A percentile compares a stretch with the other conserved stretches of the same genome.
These are phyloP conservation scores for Melipona bicolor DNA, from an alignment of 2,888 invertebrate species.

Conservation along the genomic window DNA sequence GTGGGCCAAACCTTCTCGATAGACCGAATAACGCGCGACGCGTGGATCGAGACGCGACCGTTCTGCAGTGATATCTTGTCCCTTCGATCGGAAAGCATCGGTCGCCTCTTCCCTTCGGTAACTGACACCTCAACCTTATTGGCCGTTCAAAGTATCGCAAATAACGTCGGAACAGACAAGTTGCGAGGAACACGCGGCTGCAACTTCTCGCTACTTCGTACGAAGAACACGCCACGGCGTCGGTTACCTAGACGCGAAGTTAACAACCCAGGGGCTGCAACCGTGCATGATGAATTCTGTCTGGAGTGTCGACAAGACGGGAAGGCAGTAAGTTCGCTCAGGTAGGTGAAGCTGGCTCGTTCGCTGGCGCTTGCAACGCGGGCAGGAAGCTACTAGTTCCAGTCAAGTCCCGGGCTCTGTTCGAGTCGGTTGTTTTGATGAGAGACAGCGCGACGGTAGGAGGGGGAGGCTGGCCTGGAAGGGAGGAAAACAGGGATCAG, in stretches of 20 bases:
- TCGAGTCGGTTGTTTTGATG: slow-evolving; percentile 63
- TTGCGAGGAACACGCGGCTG: neutral
- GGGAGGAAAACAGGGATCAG: slow-evolving; percentile 61
- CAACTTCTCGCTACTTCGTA: neutral
- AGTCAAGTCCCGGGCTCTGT: slow-evolving; percentile 42
- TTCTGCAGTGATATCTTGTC: neutral
- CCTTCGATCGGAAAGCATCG: slow-evolving; percentile 10
- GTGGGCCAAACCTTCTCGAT: slow-evolving; percentile 2
- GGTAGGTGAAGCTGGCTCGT: slow-evolving; percentile 30
- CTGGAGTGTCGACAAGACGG: slow-evolving; percentile 68
- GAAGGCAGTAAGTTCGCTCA: slow-evolving; percentile 68
- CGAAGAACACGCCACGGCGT: slow-evolving; percentile 26
- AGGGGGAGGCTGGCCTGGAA: slow-evolving; percentile 9
- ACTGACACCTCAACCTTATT: neutral
- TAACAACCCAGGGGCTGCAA: slow-evolving; percentile 66
- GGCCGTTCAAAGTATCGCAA: slow-evolving; percentile 5
- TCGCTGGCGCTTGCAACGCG: slow-evolving; percentile 28
- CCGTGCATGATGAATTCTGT: slow-evolving; percentile 70
- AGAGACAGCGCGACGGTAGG: slow-evolving; percentile 42
- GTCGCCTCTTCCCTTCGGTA: neutral
- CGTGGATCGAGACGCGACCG: slow-evolving; percentile 3
- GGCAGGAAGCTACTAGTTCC: slow-evolving; percentile 42
- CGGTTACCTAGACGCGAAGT: slow-evolving; percentile 46
- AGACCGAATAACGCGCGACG: slow-evolving; percentile 19
- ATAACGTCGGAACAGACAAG: slow-evolving; percentile 19